Evolutionary conservation across 2,797 vertebrate genomes (phyloP).

Genomic region (Melanogrammus aeglefinus): DNA sequence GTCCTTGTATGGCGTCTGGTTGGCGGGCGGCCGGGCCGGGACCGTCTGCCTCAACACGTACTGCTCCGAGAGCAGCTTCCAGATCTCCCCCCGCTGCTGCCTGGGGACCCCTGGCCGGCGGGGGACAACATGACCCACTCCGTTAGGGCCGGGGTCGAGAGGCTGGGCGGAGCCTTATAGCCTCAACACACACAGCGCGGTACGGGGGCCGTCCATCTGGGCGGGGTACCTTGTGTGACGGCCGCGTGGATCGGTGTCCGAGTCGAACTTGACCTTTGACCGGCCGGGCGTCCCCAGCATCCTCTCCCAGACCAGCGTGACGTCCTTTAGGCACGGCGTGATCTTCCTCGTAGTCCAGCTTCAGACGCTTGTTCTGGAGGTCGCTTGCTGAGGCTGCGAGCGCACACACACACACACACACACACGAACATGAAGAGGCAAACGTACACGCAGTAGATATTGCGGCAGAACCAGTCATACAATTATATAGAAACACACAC

Average conservation of each 20-base stretch:
- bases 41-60: slow-evolving; percentile 84
- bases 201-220: no score
- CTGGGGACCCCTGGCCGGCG: slow-evolving; percentile 84
- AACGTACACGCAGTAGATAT: not conserved
- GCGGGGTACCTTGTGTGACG: slow-evolving; percentile 82
- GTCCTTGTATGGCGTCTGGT: slow-evolving; percentile 88
- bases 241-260: slow-evolving; percentile 86
- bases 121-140: not conserved
- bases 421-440: not conserved
- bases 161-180: not conserved
- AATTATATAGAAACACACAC: slow-evolving; percentile 6
- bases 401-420: slow-evolving; percentile 13
- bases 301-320: slow-evolving; percentile 93
- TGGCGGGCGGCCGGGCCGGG: slow-evolving; percentile 77
- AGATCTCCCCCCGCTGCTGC: slow-evolving; percentile 93
- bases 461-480: not conserved
- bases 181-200: no score
- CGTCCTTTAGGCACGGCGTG: slow-evolving; percentile 92
- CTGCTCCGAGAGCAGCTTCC: slow-evolving; percentile 94
- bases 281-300: slow-evolving; percentile 86
- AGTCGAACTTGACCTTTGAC: slow-evolving; percentile 86
- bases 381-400: slow-evolving; percentile 86
- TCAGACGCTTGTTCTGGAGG: slow-evolving; percentile 89
- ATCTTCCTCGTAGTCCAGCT: slow-evolving; percentile 98
- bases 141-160: not conserved